Percentiles rank a stretch among this genome's conserved stretches.
phyloP scores from a whole-genome alignment of 2,113 vertebrate species.

The Grallaria varia region DNA sequence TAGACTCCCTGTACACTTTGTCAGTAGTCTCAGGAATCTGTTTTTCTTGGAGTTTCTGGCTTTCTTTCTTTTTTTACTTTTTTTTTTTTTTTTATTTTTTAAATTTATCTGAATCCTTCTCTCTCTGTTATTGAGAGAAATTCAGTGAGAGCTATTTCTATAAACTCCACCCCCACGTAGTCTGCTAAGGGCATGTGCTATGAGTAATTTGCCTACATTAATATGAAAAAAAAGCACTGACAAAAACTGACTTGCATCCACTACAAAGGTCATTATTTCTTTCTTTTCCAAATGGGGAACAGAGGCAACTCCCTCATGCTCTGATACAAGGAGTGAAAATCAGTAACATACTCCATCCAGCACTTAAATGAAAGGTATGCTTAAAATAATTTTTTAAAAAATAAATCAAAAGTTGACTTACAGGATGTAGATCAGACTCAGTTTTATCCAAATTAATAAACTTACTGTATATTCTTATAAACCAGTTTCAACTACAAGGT shows the following conservation, averaged over 20 bases:
- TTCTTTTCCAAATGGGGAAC: neutral
- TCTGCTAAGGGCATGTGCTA: neutral
- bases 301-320: neutral
- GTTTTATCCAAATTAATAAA: neutral
- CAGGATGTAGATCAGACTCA: neutral
- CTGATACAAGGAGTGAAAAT: neutral
- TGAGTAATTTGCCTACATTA: neutral
- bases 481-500: neutral
- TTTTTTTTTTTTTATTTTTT: neutral
- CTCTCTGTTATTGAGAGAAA: neutral
- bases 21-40: neutral
- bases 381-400: neutral
- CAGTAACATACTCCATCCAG: neutral
- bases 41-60: neutral
- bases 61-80: neutral
- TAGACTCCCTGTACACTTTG: neutral
- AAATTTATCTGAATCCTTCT: neutral
- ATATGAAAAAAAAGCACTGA: neutral
- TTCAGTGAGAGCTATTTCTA: neutral
- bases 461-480: neutral
- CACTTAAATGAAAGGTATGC: neutral
- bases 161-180: neutral
- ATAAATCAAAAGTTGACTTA: neutral
- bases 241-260: neutral
- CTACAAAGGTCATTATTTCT: neutral